Percentiles rank a stretch among this genome's conserved stretches.
Conservation (phyloP, 2,113 vertebrate genomes). For the Triplophysa rosa region DNA sequence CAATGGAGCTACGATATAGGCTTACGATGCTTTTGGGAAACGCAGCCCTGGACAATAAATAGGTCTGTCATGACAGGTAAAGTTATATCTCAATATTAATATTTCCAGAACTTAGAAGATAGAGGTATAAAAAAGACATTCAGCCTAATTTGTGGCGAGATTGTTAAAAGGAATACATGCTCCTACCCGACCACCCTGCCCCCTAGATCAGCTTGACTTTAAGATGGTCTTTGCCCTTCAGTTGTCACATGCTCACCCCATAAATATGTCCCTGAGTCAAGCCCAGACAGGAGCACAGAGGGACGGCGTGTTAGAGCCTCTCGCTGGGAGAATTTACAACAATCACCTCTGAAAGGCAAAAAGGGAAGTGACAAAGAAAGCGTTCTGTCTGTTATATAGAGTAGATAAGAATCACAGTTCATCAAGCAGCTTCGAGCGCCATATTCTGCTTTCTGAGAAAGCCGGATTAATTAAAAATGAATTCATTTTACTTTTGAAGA, state of each 20-base stretch:
- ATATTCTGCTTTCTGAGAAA: constrained; percentile 11
- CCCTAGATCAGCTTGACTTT: constrained; percentile 58
- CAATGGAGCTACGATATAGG: too few relatives aligned
- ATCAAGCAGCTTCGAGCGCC: constrained; percentile 64
- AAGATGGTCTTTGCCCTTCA: constrained; percentile 66
- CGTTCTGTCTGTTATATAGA: constrained; percentile 67
- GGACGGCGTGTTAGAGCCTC: constrained; percentile 63
- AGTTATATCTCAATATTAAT: neutral
- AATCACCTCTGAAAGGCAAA: constrained; percentile 65
- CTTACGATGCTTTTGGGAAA: too few relatives aligned
- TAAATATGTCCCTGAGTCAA: constrained; percentile 29
- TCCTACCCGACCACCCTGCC: neutral
- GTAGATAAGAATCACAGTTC: constrained; percentile 67
- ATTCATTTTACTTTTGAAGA: constrained; percentile 87
- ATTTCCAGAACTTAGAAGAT: neutral
- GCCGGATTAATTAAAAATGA: constrained; percentile 86
- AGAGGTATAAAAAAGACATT: neutral
- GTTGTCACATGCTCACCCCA: constrained; percentile 46
- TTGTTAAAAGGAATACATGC: neutral
- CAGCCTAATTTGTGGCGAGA: neutral
- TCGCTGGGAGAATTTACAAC: constrained; percentile 63
- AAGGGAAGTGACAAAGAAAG: constrained; percentile 68
- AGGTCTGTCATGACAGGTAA: neutral
- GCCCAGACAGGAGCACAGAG: constrained; percentile 32
- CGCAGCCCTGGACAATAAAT: too few relatives aligned